These are phyloP conservation scores for Latheticus oryzae DNA, from an alignment of 2,888 invertebrate genomes.

Conservation along the genomic window DNA sequence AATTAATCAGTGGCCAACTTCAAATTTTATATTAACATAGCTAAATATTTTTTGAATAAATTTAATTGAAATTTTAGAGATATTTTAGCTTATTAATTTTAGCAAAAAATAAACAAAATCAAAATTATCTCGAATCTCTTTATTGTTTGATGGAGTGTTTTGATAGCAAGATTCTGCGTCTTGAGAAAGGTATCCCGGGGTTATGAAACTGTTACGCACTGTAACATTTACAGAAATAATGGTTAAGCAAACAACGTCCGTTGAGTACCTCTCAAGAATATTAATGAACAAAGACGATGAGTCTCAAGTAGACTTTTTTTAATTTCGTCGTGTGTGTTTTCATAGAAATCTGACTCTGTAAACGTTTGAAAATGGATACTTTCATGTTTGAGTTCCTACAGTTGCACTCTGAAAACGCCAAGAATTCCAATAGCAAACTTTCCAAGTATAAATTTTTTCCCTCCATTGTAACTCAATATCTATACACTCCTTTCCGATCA, in stretches of 20 bases:
- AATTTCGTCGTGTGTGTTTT: conserved; percentile 20
- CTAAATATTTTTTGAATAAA: too few species aligned
- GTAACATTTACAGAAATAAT: conserved; percentile 62
- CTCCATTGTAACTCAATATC: conserved; percentile 8
- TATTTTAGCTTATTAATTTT: too few species aligned
- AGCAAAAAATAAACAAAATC: too few species aligned
- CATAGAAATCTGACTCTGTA: conserved; percentile 10
- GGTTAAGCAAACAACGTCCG: conserved; percentile 59
- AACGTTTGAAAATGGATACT: conserved; percentile 35
- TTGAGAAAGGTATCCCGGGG: too few species aligned
- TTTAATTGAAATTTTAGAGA: too few species aligned
- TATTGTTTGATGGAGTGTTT: too few species aligned
- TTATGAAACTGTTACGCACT: conserved; percentile 53
- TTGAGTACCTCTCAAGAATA: conserved; percentile 41
- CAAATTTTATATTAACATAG: too few species aligned
- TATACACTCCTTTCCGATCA: neutral
- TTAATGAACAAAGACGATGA: conserved; percentile 14
- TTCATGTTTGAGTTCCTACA: conserved; percentile 22
- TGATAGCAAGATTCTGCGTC: too few species aligned
- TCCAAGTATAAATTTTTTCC: conserved; percentile 25
- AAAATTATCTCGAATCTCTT: too few species aligned
- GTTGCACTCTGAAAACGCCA: conserved; percentile 32
- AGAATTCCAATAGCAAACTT: conserved; percentile 37
- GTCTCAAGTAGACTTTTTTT: conserved; percentile 18
- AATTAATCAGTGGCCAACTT: too few species aligned